phyloP scores from a whole-genome alignment of 2,797 vertebrate genomes.

The Lutjanus campechanus region DNA sequence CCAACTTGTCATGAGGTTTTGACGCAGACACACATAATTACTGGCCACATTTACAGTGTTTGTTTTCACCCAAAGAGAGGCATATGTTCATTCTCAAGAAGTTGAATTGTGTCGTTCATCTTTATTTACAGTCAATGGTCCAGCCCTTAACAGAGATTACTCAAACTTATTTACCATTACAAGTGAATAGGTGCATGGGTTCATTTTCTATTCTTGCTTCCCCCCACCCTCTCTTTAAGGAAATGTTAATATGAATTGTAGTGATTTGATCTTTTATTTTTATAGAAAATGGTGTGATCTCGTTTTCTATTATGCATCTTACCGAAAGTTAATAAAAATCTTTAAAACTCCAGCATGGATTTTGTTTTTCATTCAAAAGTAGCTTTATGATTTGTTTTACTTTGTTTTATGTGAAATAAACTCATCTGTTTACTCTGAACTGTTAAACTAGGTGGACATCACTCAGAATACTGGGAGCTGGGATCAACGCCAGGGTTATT shows the following conservation, averaged over 20 bases:
- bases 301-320: conserved; percentile 71
- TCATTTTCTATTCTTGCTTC: conserved; percentile 14
- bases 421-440: conserved; percentile 5
- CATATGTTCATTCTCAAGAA: too few species aligned
- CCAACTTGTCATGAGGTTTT: too few species aligned
- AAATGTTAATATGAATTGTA: conserved; percentile 50
- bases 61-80: too few species aligned
- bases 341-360: conserved; percentile 15
- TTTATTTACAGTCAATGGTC: too few species aligned
- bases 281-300: conserved; percentile 83
- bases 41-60: too few species aligned
- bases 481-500: conserved; percentile 30
- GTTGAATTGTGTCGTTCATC: too few species aligned
- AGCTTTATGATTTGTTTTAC: background rate
- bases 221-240: background rate
- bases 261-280: conserved; percentile 86
- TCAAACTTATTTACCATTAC: conserved; percentile 14
- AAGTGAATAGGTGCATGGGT: conserved; percentile 27
- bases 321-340: conserved; percentile 75
- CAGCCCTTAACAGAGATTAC: background rate
- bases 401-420: conserved; percentile 4
- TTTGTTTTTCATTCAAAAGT: background rate
- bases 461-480: conserved; percentile 8
- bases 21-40: too few species aligned
- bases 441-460: conserved; percentile 5